These are phyloP conservation scores for Telmatherina bonti DNA, from an alignment of 2,797 vertebrate genomes.

Conservation along the genomic window DNA sequence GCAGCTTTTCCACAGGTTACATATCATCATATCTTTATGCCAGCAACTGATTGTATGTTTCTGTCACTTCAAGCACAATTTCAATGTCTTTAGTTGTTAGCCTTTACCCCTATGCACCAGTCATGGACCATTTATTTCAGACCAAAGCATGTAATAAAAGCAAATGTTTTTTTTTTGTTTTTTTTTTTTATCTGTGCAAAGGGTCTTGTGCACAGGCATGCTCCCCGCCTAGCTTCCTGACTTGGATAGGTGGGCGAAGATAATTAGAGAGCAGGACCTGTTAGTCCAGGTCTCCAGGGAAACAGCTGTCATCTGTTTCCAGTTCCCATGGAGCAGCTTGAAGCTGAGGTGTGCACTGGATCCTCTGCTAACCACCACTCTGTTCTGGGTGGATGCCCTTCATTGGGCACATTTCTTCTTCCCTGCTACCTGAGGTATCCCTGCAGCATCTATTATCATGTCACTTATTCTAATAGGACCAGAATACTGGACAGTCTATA, in stretches of 20 bases:
- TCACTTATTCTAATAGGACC: constrained; percentile 6
- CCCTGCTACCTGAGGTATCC: constrained; percentile 14
- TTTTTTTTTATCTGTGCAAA: constrained; percentile 36
- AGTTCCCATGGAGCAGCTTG: constrained; percentile 63
- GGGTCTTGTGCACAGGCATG: constrained; percentile 28
- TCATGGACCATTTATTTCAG: constrained; percentile 22
- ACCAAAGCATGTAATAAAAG: constrained; percentile 38
- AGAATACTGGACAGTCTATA: constrained; percentile 12
- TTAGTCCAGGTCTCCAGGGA: constrained; percentile 67
- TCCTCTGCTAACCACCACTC: constrained; percentile 16
- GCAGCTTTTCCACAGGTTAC: constrained; percentile 29
- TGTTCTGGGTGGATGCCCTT: constrained; percentile 45
- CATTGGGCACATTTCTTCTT: constrained; percentile 41
- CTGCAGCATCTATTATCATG: constrained; percentile 28
- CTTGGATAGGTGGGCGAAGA: constrained; percentile 60
- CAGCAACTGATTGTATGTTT: constrained; percentile 10
- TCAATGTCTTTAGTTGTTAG: constrained; percentile 36
- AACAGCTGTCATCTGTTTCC: constrained; percentile 55
- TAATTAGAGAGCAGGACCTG: constrained; percentile 62
- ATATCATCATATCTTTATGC: constrained; percentile 36
- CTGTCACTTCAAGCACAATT: constrained; percentile 39
- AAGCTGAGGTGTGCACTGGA: constrained; percentile 44
- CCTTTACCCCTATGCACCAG: constrained; percentile 23
- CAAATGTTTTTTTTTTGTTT: background rate
- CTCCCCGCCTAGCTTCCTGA: constrained; percentile 34